These are phyloP conservation scores for Aelia acuminata DNA, from an alignment of 2,888 invertebrate species.

Conservation along the genomic window DNA sequence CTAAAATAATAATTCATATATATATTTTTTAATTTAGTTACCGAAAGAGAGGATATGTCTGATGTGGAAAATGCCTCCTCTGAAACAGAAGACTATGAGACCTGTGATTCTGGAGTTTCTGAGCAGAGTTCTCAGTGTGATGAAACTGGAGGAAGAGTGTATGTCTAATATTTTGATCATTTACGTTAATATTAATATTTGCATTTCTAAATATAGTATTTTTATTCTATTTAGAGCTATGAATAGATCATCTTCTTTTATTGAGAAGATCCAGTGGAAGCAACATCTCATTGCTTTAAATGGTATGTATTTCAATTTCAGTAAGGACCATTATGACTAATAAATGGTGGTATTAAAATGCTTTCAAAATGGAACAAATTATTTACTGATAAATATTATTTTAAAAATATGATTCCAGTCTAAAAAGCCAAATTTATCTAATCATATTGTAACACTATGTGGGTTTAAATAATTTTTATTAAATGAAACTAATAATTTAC, in stretches of 20 bases:
- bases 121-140: constrained; percentile 70
- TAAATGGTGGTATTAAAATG: background rate
- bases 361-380: background rate
- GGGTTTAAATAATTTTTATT: no score
- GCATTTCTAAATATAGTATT: background rate
- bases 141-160: constrained; percentile 34
- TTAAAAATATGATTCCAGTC: no score
- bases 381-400: no score
- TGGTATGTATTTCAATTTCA: constrained; percentile 2
- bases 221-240: background rate
- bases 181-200: background rate
- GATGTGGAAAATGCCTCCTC: constrained; percentile 68
- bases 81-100: constrained; percentile 87
- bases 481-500: no score
- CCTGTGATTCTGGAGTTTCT: constrained; percentile 90
- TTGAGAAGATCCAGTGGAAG: constrained; percentile 56
- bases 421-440: no score
- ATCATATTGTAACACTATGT: no score
- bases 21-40: constrained; percentile 46
- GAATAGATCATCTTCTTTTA: constrained; percentile 12
- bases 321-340: background rate
- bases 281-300: constrained; percentile 37
- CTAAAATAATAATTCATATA: background rate
- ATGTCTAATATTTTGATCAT: background rate
- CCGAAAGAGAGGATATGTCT: constrained; percentile 69